phyloP scores from a whole-genome alignment of 1,140 invertebrate species.

The Procambarus virginalis region DNA sequence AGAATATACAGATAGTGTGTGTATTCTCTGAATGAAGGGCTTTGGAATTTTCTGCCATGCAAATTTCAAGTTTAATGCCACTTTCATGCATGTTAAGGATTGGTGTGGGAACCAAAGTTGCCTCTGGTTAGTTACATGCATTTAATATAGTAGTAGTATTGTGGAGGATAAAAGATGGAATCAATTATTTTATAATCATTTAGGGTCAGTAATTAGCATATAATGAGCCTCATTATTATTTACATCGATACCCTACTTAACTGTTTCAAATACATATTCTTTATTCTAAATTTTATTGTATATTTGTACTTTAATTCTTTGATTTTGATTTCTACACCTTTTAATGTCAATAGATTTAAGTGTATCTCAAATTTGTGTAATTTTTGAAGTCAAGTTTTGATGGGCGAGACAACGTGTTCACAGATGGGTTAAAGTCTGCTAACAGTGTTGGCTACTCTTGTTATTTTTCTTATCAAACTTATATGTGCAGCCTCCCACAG shows the following conservation, averaged over 20 bases:
- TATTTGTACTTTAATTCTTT: no score
- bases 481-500: no score
- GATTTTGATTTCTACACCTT: no score
- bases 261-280: neutral
- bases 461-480: no score
- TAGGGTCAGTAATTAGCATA: neutral
- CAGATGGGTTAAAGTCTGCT: no score
- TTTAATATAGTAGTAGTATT: neutral
- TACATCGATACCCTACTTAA: neutral
- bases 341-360: no score
- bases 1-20: neutral
- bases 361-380: no score
- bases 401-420: no score
- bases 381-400: no score
- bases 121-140: neutral
- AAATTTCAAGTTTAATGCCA: neutral
- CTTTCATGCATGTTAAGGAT: neutral
- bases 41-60: neutral
- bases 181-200: neutral
- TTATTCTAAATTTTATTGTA: no score
- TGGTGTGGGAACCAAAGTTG: neutral
- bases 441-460: no score
- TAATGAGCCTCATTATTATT: neutral
- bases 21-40: neutral
- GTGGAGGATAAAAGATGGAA: neutral